Conservation (phyloP, 64 coral and sea anemone species). For the Astreopora myriophthalma region DNA sequence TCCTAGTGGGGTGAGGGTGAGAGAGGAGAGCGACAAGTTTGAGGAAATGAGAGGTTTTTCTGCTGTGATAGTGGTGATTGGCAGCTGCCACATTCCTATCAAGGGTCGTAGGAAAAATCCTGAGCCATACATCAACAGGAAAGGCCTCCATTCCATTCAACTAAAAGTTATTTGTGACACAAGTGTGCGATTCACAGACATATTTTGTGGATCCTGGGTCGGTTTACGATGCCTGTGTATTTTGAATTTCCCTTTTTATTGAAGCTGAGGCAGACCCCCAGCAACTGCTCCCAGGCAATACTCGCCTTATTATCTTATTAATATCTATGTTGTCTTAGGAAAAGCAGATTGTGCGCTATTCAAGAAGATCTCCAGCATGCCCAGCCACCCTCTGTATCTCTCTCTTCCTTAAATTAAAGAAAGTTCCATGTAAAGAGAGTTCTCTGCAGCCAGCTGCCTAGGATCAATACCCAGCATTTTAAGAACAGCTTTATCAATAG, state of each 20-base stretch:
- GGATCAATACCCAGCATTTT: no score
- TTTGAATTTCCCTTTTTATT: slow-evolving; percentile 32
- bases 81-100: slow-evolving; percentile 36
- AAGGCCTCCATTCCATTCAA: slow-evolving; percentile 53
- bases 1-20: neutral
- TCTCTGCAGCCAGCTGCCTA: no score
- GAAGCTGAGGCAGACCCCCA: slow-evolving; percentile 22
- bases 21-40: slow-evolving; percentile 7
- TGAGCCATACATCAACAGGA: slow-evolving; percentile 61
- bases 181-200: slow-evolving; percentile 15
- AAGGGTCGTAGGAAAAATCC: slow-evolving; percentile 30
- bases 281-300: neutral
- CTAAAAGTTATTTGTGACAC: slow-evolving; percentile 46
- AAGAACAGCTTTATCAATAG: no score
- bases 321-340: no score
- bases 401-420: no score
- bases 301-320: slow-evolving; percentile 36
- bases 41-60: slow-evolving; percentile 17
- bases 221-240: slow-evolving; percentile 31
- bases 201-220: slow-evolving; percentile 55
- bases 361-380: no score
- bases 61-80: slow-evolving; percentile 39
- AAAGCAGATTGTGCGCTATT: no score
- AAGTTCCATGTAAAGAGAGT: no score
- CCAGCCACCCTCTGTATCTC: no score